A percentile compares a stretch with the other conserved stretches of the same genome.
Conservation (phyloP, 1,140 invertebrate genomes). For the Panonychus citri region DNA sequence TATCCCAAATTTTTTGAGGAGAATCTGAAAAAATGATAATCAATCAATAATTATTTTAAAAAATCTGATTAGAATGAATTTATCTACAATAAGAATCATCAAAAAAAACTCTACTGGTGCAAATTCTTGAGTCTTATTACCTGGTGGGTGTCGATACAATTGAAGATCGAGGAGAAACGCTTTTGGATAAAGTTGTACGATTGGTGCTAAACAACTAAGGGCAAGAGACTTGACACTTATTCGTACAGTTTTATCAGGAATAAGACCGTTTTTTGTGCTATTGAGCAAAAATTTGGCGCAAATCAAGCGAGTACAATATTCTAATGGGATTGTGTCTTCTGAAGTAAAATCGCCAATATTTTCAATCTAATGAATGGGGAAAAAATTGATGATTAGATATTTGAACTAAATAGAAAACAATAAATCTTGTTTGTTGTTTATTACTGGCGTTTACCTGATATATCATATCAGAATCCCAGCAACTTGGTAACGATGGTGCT, state of each 20-base stretch:
- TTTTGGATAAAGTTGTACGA: conserved; percentile 41
- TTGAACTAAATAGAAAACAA: too few species aligned
- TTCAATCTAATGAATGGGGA: background rate
- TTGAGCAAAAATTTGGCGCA: conserved; percentile 46
- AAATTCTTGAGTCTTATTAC: too few species aligned
- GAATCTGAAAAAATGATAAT: conserved; percentile 11
- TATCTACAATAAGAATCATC: too few species aligned
- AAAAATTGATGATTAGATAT: background rate
- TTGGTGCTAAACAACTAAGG: conserved; percentile 41
- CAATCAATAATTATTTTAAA: too few species aligned
- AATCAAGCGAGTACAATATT: conserved; percentile 47
- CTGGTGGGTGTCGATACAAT: background rate
- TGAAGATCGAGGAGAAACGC: conserved; percentile 35
- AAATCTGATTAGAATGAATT: too few species aligned
- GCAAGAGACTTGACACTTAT: conserved; percentile 64
- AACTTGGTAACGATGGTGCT: background rate
- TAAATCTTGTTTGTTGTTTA: too few species aligned
- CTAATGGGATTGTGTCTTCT: conserved; percentile 39
- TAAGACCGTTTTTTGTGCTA: conserved; percentile 31
- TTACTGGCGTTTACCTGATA: background rate
- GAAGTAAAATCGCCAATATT: conserved; percentile 35
- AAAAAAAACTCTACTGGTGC: too few species aligned
- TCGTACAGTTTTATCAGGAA: conserved; percentile 40
- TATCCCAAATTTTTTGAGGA: conserved; percentile 34
- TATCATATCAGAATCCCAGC: background rate